Conservation (phyloP, 35 echinoderm and acorn worm genomes). For the Stichopus chloronotus region DNA sequence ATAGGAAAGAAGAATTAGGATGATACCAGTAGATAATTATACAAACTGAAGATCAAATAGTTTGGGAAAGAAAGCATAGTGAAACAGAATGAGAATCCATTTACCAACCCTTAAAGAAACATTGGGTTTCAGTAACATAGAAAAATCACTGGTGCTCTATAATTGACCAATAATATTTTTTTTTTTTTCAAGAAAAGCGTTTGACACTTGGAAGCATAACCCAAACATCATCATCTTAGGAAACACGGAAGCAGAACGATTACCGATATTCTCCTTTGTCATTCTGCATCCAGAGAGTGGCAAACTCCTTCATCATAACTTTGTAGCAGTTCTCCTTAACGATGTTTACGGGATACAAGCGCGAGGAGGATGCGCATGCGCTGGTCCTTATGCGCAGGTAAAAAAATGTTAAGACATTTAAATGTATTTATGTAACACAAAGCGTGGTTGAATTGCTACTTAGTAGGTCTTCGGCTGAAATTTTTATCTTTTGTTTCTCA, state of each 20-base stretch:
- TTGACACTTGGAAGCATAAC: conserved; percentile 73
- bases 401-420: not conserved
- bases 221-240: conserved; percentile 80
- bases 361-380: conserved; percentile 94
- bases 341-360: conserved; percentile 95
- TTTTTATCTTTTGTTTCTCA: no score
- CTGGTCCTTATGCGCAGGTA: conserved; percentile 95
- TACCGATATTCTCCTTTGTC: conserved; percentile 94
- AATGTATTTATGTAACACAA: no score
- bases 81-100: no score
- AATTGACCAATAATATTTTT: not conserved
- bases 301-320: conserved; percentile 95
- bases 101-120: no score
- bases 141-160: no score
- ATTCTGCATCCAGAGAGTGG: conserved; percentile 82
- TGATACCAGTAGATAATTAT: no score
- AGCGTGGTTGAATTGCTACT: no score
- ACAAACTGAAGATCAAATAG: no score
- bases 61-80: no score
- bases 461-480: no score
- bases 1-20: no score
- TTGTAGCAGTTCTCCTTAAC: conserved; percentile 88
- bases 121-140: no score
- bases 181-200: conserved; percentile 58
- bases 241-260: conserved; percentile 62